A percentile compares a stretch with the other conserved stretches of the same genome.
Conservation (phyloP, 1,140 invertebrate species). For the Drosophila grimshawi region DNA sequence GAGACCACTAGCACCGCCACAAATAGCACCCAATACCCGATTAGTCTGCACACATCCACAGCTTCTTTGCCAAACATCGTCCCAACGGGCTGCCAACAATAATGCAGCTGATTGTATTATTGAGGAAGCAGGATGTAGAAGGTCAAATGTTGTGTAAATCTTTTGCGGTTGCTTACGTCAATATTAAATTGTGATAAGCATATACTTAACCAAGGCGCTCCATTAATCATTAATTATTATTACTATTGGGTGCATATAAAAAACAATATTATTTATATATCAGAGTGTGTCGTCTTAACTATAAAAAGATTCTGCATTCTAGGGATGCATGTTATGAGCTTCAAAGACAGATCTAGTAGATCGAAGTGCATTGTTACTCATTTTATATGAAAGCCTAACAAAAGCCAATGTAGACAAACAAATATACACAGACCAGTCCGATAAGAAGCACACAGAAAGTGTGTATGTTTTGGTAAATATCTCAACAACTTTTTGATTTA, state of each 20-base stretch:
- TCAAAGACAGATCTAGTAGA: too few relatives aligned
- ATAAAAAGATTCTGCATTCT: too few relatives aligned
- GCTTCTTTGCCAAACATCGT: conserved; percentile 36
- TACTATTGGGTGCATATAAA: too few relatives aligned
- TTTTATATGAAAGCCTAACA: too few relatives aligned
- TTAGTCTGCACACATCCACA: conserved; percentile 23
- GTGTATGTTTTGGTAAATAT: neutral
- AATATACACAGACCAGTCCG: too few relatives aligned
- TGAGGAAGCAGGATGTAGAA: neutral
- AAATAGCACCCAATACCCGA: conserved; percentile 27
- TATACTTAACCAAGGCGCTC: neutral
- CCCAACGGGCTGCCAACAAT: neutral
- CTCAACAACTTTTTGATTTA: conserved; percentile 28
- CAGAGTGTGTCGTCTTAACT: too few relatives aligned
- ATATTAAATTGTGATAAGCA: conserved; percentile 4
- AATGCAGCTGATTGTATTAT: conserved; percentile 1
- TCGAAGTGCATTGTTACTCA: too few relatives aligned
- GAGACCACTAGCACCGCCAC: neutral
- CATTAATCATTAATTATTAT: neutral
- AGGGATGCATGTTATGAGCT: too few relatives aligned
- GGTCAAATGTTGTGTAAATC: neutral
- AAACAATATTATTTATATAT: too few relatives aligned
- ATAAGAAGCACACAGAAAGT: too few relatives aligned
- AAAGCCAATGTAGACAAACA: too few relatives aligned
- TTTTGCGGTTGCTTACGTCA: neutral